A percentile compares a stretch with the other conserved stretches of the same genome.
Evolutionary conservation across 2,797 vertebrate genomes (phyloP).

Genomic region (Myoxocephalus aenaeus): DNA sequence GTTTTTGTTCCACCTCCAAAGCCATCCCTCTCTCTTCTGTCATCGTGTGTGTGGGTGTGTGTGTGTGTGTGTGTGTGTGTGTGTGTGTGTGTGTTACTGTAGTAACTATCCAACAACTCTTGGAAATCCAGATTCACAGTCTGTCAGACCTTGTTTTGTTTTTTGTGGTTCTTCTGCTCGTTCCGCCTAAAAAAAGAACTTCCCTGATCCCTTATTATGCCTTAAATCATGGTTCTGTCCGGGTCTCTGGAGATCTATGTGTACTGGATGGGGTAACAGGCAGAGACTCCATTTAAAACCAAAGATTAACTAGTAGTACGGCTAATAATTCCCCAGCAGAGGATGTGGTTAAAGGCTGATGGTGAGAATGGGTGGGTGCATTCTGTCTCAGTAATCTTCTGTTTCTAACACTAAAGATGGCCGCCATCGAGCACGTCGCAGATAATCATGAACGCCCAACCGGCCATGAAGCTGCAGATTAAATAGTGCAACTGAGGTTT

Average conservation of each 20-base stretch:
- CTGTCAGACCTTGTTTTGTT: slow-evolving; percentile 31
- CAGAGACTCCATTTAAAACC: slow-evolving; percentile 47
- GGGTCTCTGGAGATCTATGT: slow-evolving; percentile 29
- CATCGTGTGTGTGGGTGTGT: slow-evolving; percentile 24
- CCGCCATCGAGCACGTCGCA: not conserved
- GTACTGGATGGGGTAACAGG: slow-evolving; percentile 36
- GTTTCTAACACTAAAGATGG: slow-evolving; percentile 15
- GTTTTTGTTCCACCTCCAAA: slow-evolving; percentile 74
- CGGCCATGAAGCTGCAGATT: not conserved
- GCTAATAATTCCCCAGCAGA: slow-evolving; percentile 60
- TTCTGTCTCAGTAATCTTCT: slow-evolving; percentile 32
- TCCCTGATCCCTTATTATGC: slow-evolving; percentile 38
- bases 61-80: slow-evolving; percentile 30
- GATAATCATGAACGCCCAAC: not conserved
- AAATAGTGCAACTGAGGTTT: not conserved
- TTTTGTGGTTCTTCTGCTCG: slow-evolving; percentile 37
- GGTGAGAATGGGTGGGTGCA: slow-evolving; percentile 59
- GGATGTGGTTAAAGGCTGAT: slow-evolving; percentile 59
- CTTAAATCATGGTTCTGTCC: slow-evolving; percentile 36
- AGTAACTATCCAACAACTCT: slow-evolving; percentile 46
- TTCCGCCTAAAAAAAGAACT: slow-evolving; percentile 22
- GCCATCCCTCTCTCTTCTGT: slow-evolving; percentile 63
- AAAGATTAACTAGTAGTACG: slow-evolving; percentile 53
- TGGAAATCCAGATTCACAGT: slow-evolving; percentile 40
- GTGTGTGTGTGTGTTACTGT: slow-evolving; percentile 50